Evolutionary conservation across 1,140 invertebrate species (phyloP).

Genomic region (Drosophila serrata): DNA sequence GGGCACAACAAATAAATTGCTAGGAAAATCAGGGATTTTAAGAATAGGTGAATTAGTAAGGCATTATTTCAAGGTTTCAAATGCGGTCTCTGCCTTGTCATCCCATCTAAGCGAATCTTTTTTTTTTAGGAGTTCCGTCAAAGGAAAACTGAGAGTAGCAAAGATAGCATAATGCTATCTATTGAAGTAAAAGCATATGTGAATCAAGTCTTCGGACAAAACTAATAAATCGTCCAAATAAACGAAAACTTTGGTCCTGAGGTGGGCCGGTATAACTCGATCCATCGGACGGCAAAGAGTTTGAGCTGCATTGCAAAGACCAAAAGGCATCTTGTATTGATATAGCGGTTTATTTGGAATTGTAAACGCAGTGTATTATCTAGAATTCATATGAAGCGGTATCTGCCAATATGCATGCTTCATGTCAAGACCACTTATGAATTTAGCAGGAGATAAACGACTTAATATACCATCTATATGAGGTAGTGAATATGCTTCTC

Average conservation of each 20-base stretch:
- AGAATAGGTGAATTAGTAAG: not conserved
- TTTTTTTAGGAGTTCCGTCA: not conserved
- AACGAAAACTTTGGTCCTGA: no score
- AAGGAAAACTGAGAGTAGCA: not conserved
- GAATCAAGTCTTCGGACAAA: no score
- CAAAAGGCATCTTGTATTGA: no score
- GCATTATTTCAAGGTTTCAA: not conserved
- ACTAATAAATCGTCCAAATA: no score
- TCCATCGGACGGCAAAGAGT: not conserved
- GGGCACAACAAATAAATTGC: not conserved
- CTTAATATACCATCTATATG: no score
- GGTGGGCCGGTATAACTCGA: not conserved
- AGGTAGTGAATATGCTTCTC: no score
- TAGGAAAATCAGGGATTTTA: not conserved
- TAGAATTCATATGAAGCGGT: not conserved
- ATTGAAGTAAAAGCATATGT: no score
- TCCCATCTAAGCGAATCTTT: not conserved
- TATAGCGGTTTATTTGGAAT: not conserved
- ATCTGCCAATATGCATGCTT: no score
- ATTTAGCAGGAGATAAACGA: no score
- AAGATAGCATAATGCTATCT: slow-evolving; percentile 4
- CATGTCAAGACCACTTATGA: no score
- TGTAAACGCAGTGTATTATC: not conserved
- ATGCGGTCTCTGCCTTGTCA: not conserved
- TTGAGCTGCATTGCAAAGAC: no score